Evolutionary conservation across 2,888 invertebrate species (phyloP), one percentile per base, ranked within the genome.

Genomic region (Limnephilus rhombicus): DNA sequence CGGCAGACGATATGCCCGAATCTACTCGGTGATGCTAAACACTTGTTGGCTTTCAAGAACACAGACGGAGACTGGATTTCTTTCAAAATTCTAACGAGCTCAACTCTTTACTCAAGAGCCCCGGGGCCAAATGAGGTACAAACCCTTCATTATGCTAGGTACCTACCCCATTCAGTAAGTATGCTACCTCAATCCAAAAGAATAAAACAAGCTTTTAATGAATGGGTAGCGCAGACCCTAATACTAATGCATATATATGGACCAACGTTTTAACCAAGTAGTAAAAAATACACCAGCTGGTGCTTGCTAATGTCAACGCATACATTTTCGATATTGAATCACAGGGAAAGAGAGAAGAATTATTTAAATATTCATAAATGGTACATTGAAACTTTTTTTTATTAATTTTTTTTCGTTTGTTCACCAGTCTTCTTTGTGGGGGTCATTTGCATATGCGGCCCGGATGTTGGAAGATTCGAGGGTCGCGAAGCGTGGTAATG

Each of bases 201-300:
- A 92, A 91, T 88, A 92, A 92, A 91, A 90, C 90, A 91, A 90
- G 88, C 91, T 88, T 92, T 90, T 90, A 90, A 92, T 92, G 91
- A 92, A 92, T 90, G 80, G 49, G 91, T 90, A 85, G 83, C 91
- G 88, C 91, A 87, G 91, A 90, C 91, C 90, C 89, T 80, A 91
- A 91, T 91, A 80, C 53, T 68, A 68, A 68, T 68, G 82, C 80
- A n/a, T 68, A 68, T 37, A 49, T 37, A 49, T 90, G 85, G 91
- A 85, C 91, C 80, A 37, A 53, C 37, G 80, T n/a, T 49, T 68
- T 68, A 68, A 68, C 7, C 9, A 9, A 68, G 9, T 53, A 53
- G 37, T 81, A 91, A 92, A 92, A 92, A 92, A 91, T 87, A 83
- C 83, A 91, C 92, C 92, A 92, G 92, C 92, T 92, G 92, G 92